phyloP scores from a whole-genome alignment of 2,888 invertebrate species.

The Ariolimax columbianus region DNA sequence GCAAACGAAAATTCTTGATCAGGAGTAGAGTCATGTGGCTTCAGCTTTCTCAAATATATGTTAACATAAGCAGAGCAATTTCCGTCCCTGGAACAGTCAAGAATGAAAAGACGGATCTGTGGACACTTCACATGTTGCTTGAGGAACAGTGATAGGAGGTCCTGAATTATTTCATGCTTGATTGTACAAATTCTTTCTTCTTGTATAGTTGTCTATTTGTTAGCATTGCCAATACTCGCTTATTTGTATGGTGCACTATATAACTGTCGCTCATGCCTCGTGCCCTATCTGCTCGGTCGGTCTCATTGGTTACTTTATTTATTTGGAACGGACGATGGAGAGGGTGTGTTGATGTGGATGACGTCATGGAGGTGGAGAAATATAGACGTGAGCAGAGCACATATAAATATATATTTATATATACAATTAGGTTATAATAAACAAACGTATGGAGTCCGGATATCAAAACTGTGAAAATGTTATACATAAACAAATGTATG shows the following conservation, averaged over 20 bases:
- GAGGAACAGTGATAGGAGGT: not conserved
- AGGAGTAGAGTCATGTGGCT: not conserved
- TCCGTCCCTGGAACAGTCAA: not conserved
- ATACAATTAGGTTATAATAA: too few relatives aligned
- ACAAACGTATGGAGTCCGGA: too few relatives aligned
- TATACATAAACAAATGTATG: too few relatives aligned
- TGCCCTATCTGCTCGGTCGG: not conserved
- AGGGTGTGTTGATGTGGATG: not conserved
- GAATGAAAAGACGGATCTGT: not conserved
- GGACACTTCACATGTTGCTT: not conserved
- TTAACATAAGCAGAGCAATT: not conserved
- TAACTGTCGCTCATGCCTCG: not conserved
- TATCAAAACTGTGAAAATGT: too few relatives aligned
- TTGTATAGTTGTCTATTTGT: not conserved
- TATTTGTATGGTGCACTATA: not conserved
- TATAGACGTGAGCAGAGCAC: too few relatives aligned
- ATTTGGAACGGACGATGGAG: not conserved
- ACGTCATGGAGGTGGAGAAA: not conserved
- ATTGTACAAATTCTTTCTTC: not conserved
- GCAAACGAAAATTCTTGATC: constrained; percentile 35
- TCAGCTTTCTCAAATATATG: not conserved
- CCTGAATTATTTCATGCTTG: not conserved
- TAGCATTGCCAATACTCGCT: not conserved
- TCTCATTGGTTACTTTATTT: not conserved
- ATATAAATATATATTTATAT: too few relatives aligned